Evolutionary conservation across 2,797 vertebrate genomes (phyloP).

Genomic region (Siniperca scherzeri): DNA sequence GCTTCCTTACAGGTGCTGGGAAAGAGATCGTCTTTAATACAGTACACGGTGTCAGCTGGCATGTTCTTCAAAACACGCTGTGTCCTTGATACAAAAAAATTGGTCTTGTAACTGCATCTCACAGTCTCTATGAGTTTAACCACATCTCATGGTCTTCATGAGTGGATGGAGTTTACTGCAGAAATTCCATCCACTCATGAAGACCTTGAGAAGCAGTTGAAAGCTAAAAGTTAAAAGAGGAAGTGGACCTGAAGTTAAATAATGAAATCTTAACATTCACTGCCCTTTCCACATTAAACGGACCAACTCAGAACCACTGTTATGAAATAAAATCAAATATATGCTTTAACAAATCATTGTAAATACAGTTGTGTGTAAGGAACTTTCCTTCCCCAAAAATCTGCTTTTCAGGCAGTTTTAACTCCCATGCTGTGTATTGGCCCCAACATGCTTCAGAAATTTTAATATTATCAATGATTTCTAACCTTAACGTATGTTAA

Average conservation of each 20-base stretch:
- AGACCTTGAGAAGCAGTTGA: not conserved
- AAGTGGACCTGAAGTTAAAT: not conserved
- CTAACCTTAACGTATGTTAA: not conserved
- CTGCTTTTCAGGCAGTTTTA: not conserved
- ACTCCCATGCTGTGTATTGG: not conserved
- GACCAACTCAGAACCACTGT: not conserved
- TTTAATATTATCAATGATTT: not conserved
- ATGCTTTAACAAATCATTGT: not conserved
- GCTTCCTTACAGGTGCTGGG: not conserved
- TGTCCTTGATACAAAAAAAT: not conserved
- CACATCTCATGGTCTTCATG: not conserved
- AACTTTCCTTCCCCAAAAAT: not conserved
- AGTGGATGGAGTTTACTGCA: not conserved
- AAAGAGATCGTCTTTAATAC: not conserved
- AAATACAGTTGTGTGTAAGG: not conserved
- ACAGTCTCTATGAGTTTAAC: not conserved
- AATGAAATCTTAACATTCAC: not conserved
- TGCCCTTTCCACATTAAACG: not conserved
- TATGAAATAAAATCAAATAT: not conserved
- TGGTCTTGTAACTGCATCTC: not conserved
- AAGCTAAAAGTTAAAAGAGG: not conserved
- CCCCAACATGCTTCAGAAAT: not conserved
- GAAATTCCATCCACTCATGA: not conserved
- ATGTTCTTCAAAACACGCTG: not conserved
- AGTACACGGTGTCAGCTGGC: not conserved